Evolutionary conservation across 2,888 invertebrate species (phyloP).

Genomic region (Ophioninae sp.): DNA sequence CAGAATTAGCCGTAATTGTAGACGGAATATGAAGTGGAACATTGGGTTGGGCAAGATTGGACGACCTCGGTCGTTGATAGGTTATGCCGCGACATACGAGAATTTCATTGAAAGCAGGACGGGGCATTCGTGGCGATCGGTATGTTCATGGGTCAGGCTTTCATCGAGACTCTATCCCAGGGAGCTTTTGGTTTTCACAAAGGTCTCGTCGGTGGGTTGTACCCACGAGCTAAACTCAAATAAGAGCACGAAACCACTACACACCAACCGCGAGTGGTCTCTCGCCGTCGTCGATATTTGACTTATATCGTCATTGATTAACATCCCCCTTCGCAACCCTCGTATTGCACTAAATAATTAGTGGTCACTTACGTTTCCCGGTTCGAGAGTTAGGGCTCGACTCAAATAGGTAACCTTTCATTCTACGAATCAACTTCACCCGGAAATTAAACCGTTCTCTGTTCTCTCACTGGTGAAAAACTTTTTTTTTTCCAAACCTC

Average conservation of each 20-base stretch:
- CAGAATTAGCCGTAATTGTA: conserved; percentile 17
- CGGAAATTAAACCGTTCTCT: too few relatives aligned
- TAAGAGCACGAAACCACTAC: conserved; percentile 26
- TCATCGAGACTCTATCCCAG: background rate
- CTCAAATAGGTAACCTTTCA: background rate
- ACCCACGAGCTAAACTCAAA: conserved; percentile 47
- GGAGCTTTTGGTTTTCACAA: conserved; percentile 10
- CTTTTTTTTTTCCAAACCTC: too few relatives aligned
- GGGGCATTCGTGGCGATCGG: background rate
- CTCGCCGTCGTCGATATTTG: conserved; percentile 55
- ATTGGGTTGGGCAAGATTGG: background rate
- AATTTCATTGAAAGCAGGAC: conserved; percentile 20
- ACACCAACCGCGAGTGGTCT: conserved; percentile 25
- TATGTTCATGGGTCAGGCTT: conserved; percentile 11
- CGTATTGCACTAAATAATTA: conserved; percentile 34
- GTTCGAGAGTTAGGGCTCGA: background rate
- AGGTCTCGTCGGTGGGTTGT: conserved; percentile 3
- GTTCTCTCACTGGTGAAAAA: too few relatives aligned
- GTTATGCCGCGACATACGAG: conserved; percentile 14
- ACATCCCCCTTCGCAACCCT: conserved; percentile 10
- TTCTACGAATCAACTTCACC: too few relatives aligned
- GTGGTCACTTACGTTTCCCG: conserved; percentile 10
- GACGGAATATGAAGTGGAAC: conserved; percentile 41
- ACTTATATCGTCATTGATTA: conserved; percentile 51
- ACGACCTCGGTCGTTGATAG: too few relatives aligned